Conservation (phyloP, 1,140 invertebrate genomes). For the Lethrus apterus region DNA sequence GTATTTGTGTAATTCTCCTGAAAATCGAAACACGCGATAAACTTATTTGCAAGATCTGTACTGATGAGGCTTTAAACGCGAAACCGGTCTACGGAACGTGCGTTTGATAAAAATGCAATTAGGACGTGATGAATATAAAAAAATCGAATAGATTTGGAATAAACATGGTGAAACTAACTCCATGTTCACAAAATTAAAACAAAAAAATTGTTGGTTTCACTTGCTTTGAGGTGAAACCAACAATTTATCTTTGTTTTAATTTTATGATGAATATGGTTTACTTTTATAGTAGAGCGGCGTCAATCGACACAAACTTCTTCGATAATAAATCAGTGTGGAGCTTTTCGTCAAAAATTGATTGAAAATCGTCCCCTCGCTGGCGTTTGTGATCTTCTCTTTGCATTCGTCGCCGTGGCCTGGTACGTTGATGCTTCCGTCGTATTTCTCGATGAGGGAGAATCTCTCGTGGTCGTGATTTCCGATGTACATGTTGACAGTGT, state of each 20-base stretch:
- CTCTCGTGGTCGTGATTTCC: conserved; percentile 45
- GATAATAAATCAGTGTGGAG: conserved; percentile 46
- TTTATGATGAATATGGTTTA: too few relatives aligned
- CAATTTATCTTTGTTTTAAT: too few relatives aligned
- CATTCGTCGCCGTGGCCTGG: conserved; percentile 43
- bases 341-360: conserved; percentile 46
- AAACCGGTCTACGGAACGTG: too few relatives aligned
- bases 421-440: conserved; percentile 45
- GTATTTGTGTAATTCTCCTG: conserved; percentile 42
- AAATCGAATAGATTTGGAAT: too few relatives aligned
- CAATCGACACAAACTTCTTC: conserved; percentile 51
- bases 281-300: conserved; percentile 47
- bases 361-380: conserved; percentile 53
- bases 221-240: too few relatives aligned
- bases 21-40: conserved; percentile 1
- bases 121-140: too few relatives aligned
- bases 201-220: conserved; percentile 20
- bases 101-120: too few relatives aligned
- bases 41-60: too few relatives aligned
- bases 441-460: conserved; percentile 54
- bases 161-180: too few relatives aligned
- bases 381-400: conserved; percentile 45
- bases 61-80: too few relatives aligned
- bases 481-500: too few relatives aligned
- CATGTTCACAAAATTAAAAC: too few relatives aligned